phyloP scores from a whole-genome alignment of 2,113 vertebrate species.

The Apteryx mantelli region DNA sequence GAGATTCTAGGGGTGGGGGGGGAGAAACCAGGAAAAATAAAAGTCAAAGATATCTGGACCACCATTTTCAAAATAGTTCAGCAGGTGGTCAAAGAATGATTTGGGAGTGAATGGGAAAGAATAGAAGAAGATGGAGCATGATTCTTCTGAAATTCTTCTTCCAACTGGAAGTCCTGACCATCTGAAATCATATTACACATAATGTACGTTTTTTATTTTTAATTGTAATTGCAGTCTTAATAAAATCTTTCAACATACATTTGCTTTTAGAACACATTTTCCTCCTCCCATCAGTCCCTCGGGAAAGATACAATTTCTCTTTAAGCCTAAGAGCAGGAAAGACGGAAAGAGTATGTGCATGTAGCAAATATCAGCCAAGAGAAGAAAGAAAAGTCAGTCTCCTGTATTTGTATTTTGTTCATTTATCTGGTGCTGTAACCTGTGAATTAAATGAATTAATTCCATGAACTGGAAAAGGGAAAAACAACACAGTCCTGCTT shows the following conservation, averaged over 20 bases:
- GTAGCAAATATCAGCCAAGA: background rate
- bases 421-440: constrained; percentile 44
- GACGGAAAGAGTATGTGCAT: background rate
- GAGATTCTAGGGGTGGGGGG: background rate
- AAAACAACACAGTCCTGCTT: constrained; percentile 33
- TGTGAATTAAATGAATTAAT: constrained; percentile 44
- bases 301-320: background rate
- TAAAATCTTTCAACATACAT: background rate
- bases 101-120: background rate
- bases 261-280: background rate
- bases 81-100: background rate
- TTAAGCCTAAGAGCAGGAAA: background rate
- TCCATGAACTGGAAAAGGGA: constrained; percentile 47
- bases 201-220: background rate
- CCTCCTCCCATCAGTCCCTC: background rate
- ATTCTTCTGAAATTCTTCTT: background rate
- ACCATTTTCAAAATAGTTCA: background rate
- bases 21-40: background rate
- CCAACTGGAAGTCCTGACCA: background rate
- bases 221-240: background rate
- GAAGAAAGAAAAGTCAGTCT: constrained; percentile 8
- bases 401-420: constrained; percentile 9
- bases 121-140: background rate
- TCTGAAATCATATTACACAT: background rate
- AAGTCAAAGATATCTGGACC: background rate